A percentile compares a stretch with the other conserved stretches of the same genome.
These are phyloP conservation scores for Pygoscelis antarcticus DNA, from an alignment of 2,113 vertebrate species.

Conservation along the genomic window DNA sequence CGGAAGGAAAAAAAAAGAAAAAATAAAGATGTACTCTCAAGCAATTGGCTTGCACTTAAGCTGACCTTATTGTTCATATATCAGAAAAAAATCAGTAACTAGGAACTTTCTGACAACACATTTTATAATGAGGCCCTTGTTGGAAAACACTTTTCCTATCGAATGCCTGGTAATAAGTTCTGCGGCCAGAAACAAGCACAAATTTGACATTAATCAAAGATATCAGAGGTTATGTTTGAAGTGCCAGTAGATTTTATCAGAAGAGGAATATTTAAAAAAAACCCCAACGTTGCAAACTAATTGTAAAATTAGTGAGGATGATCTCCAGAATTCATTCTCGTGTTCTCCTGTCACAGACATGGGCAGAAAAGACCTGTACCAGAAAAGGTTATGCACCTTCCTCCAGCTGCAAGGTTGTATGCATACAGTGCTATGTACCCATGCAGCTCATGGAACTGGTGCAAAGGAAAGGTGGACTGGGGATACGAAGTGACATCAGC, in stretches of 20 bases:
- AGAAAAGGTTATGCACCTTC: not conserved
- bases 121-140: not conserved
- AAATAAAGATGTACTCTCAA: not conserved
- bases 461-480: not conserved
- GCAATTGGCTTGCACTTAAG: not conserved
- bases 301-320: not conserved
- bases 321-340: not conserved
- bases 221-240: not conserved
- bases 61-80: not conserved
- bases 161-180: not conserved
- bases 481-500: not conserved
- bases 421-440: too few relatives aligned
- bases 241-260: not conserved
- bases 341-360: not conserved
- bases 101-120: not conserved
- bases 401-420: not conserved
- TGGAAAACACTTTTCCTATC: not conserved
- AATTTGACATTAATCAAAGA: not conserved
- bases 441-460: not conserved
- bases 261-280: not conserved
- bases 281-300: not conserved
- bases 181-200: not conserved
- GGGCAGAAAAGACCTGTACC: not conserved
- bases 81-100: not conserved
- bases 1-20: not conserved